Evolutionary conservation across 1,140 invertebrate species (phyloP), one percentile per base, ranked within the genome.

Genomic region (Heliconius melpomene): DNA sequence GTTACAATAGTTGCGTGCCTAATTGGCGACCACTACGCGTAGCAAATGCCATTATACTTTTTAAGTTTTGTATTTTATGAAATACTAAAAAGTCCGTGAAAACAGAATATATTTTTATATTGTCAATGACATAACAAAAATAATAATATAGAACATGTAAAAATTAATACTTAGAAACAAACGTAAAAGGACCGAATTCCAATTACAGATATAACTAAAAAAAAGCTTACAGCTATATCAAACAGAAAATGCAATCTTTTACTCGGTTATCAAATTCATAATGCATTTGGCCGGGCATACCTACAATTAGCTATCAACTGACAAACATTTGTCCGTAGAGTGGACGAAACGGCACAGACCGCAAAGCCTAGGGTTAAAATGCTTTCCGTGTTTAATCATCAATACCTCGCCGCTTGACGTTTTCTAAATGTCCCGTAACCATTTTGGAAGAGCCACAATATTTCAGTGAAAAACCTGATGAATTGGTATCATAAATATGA

Each of bases 261-360:
- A 36, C 16, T 7, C 8, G 36, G 16, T 38, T 20, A 72, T 16
- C 71, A 23, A 72, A 38, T 72, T 36, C 71, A 72, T 54, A 72
- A 66, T 79, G 74, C 78, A 72, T 52, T 23, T 32, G n/a, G 79
- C 52, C 74, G 54, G 74, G 77, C 78, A 78, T 83, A 80, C 76
- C 60, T 60, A 75, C 79, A 80, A 83, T 83, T 77, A 83, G 74
- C 72, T 57, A 52, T 77, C 79, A 57, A 79, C 80, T 81, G 75
- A 77, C 81, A 81, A 83, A 74, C 75, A 71, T 77, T 79, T 78
- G 79, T 72, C 36, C 57, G 74, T 50, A 40, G 73, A 74, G 76
- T 78, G 75, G 79, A 46, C 40, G 50, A 18, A 46, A 23, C 36
- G 74, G 70, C 38, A 13, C n/a, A 52, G 71, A 80, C 79, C 75